Base-by-base conservation (phyloP, 2,113 vertebrate genomes). In the Cinclus cinclus region DNA sequence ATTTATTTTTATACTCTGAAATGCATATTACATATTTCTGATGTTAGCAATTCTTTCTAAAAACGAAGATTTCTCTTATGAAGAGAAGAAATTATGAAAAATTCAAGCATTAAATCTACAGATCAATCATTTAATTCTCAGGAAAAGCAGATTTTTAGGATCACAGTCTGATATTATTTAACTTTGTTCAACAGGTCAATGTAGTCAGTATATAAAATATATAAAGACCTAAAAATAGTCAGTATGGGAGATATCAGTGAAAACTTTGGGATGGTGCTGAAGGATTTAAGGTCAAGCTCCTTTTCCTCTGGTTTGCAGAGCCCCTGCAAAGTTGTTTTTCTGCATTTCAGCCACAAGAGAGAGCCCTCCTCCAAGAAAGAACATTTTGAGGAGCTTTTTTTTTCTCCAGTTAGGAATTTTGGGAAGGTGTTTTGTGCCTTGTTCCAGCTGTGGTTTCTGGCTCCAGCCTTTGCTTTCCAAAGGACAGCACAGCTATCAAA, bases 341-440 rank as follows among this genome's bases (percentile, higher is more conserved):
- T 92, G 63, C 92, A 59, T 73, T 92, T 91, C 56, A 68, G 58
- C 76, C 83, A 4, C 60, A 41, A 95, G 96, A 95, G 96, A 94
- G 95, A 95, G 95, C 83, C 33, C 13, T 86, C 30, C 56, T 94
- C 80, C 78, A 93, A 77, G 70, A 47, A 79, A 84, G 88, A 65
- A 35, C 31, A n/a, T 83, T 86, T 30, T 33, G 30, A 39, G 27
- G 56, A 83, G 9, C 5, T 58, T 88, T 79, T 69, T 58, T 88
- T 79, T 69, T 25, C 15, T 55, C 6, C 35, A 37, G 46, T 56
- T 13, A 42, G 58, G 59, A 25, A 28, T 94, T 35, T 31, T 60
- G 25, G 18, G 28, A 4, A n/a, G 53, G 27, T 63, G 11, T 79
- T 91, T 62, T 64, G n/a, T 77, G 55, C 78, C 42, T 75, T 15